Evolutionary conservation across 2,113 vertebrate species (phyloP).

Genomic region (Syngnathus scovelli): DNA sequence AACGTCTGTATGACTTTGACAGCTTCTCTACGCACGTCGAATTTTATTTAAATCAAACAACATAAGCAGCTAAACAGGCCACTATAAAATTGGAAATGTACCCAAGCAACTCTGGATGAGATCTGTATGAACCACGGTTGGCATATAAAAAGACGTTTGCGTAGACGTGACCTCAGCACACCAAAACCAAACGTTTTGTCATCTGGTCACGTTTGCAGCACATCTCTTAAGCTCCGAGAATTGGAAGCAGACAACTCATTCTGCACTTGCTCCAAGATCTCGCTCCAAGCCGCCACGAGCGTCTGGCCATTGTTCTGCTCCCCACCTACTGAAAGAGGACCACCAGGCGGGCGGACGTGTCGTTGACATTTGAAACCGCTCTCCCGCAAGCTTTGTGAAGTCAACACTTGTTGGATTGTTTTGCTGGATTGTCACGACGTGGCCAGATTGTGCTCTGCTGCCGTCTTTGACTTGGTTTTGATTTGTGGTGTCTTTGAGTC

Average conservation of each 20-base stretch:
- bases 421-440: slow-evolving; percentile 29
- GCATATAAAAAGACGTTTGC: background rate
- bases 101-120: background rate
- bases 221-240: background rate
- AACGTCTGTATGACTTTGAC: background rate
- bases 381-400: slow-evolving; percentile 5
- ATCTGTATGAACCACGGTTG: background rate
- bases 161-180: background rate
- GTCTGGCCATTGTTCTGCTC: slow-evolving; percentile 31
- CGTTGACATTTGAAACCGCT: slow-evolving; percentile 13
- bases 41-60: background rate
- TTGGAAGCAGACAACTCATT: slow-evolving; percentile 7
- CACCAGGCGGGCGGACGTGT: background rate
- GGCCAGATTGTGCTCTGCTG: slow-evolving; percentile 25
- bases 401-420: slow-evolving; percentile 40
- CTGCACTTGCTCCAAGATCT: slow-evolving; percentile 10
- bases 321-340: slow-evolving; percentile 16
- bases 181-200: slow-evolving; percentile 18
- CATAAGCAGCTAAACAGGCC: background rate
- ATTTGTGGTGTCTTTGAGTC: slow-evolving; percentile 1
- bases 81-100: background rate
- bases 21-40: background rate
- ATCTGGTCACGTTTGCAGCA: slow-evolving; percentile 17
- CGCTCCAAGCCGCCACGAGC: background rate
- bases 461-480: slow-evolving; percentile 12